Evolutionary conservation across 2,797 vertebrate genomes (phyloP).

Genomic region (Coreius guichenoti): DNA sequence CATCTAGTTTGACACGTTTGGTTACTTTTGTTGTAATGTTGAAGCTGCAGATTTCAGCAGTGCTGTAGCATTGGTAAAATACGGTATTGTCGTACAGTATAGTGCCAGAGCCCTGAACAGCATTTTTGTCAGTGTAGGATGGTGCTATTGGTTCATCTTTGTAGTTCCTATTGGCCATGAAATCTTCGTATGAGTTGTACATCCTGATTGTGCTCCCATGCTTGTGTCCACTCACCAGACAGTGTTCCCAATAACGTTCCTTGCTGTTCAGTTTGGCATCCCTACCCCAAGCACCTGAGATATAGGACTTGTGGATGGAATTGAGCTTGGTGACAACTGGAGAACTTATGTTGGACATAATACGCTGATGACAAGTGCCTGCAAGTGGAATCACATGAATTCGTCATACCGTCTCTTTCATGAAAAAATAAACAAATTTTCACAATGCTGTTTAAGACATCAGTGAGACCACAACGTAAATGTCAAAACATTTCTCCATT

Average conservation of each 20-base stretch:
- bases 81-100: conserved; percentile 70
- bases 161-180: conserved; percentile 69
- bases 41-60: conserved; percentile 73
- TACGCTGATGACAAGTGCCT: conserved; percentile 67
- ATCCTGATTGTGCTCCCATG: conserved; percentile 68
- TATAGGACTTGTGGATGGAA: conserved; percentile 63
- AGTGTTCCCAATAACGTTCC: conserved; percentile 72
- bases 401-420: background rate
- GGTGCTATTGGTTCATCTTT: conserved; percentile 63
- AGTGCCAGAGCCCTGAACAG: conserved; percentile 73
- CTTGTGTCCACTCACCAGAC: conserved; percentile 63
- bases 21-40: conserved; percentile 66
- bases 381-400: conserved; percentile 44
- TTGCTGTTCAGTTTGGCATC: conserved; percentile 58
- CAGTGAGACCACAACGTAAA: background rate
- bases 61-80: conserved; percentile 74
- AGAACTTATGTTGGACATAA: conserved; percentile 71
- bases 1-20: conserved; percentile 64
- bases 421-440: background rate
- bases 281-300: conserved; percentile 77
- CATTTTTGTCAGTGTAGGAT: conserved; percentile 53
- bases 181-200: conserved; percentile 69
- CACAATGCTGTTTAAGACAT: background rate
- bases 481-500: background rate
- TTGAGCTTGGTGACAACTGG: conserved; percentile 69